These are phyloP conservation scores for Hydrocynus forskahlii DNA, from an alignment of 2,797 vertebrate genomes.

Conservation along the genomic window DNA sequence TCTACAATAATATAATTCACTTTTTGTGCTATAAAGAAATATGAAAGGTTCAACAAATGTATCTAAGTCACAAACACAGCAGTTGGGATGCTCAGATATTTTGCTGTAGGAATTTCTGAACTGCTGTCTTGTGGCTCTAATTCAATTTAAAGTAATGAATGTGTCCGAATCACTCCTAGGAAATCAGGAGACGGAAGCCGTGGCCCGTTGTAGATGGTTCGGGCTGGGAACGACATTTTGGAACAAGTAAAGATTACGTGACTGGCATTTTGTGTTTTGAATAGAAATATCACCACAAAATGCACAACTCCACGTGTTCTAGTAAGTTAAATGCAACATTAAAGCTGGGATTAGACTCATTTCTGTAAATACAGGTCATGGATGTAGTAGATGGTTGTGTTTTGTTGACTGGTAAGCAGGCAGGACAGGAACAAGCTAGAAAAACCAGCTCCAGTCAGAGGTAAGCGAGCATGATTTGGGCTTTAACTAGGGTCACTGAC, in stretches of 20 bases:
- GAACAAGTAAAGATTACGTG: not conserved
- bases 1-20: not conserved
- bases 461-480: not conserved
- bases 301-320: not conserved
- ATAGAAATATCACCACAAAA: too few relatives aligned
- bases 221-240: not conserved
- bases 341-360: not conserved
- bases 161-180: not conserved
- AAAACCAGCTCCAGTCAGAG: not conserved
- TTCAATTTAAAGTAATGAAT: not conserved
- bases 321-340: not conserved
- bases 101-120: not conserved
- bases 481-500: not conserved
- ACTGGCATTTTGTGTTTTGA: not conserved
- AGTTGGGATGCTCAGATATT: not conserved
- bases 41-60: not conserved
- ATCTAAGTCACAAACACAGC: not conserved
- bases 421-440: not conserved
- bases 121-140: not conserved
- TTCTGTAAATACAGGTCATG: not conserved
- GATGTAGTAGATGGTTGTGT: not conserved
- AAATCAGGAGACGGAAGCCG: not conserved
- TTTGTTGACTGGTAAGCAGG: not conserved
- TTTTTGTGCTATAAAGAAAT: not conserved
- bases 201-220: not conserved